Evolutionary conservation across 2,113 vertebrate genomes (phyloP), one percentile per base, ranked within the genome.

Genomic region (Setophaga coronata): DNA sequence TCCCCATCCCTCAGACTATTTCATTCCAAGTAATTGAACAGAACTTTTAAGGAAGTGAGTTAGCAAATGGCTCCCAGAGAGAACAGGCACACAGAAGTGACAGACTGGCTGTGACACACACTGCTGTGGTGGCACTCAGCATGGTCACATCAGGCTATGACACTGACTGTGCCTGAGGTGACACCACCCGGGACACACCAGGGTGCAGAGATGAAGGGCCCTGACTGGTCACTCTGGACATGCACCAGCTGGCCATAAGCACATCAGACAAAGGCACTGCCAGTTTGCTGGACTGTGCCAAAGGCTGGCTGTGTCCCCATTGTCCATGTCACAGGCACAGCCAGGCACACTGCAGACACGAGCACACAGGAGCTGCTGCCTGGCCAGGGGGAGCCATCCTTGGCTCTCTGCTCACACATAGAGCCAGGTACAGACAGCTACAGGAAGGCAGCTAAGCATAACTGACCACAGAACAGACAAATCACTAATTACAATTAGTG

Each of bases 391-490:
- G 38, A 91, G 71, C 72, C 84, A 61, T 45, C 87, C 90, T 74
- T 54, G 84, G 45, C 87, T 88, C 72, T 65, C 47, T 3, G 43
- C 67, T 45, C 38, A 84, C 87, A 96, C 67, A 61, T 6, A 94
- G 1, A 93, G 92, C 61, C 90, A 84, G 72, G 51, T 78, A 88
- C 0, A 19, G 64, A 94, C 76, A 89, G 40, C 42, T 42, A 71
- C 0, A 83, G 83, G 76, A 81, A 94, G 89, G 93, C 93, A 94
- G 94, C 93, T 96, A 84, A 95, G 94, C 89, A 12, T 81, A 72
- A 95, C 86, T 95, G 83, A 95, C 42, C 91, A 91, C 79, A 89
- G 62, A 74, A 38, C 14, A 92, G 91, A 94, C 90, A 96, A 54
- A 83, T 36, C 9, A 42, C 33, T 84, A 72, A 58, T 33, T 87